Evolutionary conservation across 2,113 vertebrate species (phyloP).

Genomic region (Leptobrachium leishanense): DNA sequence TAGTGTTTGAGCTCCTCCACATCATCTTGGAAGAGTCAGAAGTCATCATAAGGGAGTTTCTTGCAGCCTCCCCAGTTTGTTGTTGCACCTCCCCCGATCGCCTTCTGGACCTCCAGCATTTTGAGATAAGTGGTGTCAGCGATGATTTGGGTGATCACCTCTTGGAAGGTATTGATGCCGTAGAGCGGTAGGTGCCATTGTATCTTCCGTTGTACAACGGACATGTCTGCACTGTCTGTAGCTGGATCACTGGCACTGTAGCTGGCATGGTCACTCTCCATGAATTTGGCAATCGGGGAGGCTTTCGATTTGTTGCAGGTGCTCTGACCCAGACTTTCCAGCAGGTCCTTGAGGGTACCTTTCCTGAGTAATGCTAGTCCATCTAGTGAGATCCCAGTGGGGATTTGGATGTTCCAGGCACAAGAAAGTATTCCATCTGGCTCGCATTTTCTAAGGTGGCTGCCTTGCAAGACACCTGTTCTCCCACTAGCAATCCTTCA

Average conservation of each 20-base stretch:
- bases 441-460: too few species aligned
- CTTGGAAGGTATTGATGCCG: background rate
- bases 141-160: background rate
- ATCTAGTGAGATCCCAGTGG: background rate
- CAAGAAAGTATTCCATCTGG: background rate
- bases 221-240: background rate
- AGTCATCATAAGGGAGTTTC: slow-evolving; percentile 55
- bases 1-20: slow-evolving; percentile 23
- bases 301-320: background rate
- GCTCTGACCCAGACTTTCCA: background rate
- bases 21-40: background rate
- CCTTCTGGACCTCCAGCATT: background rate
- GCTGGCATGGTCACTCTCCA: background rate
- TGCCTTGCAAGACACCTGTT: too few species aligned
- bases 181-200: background rate
- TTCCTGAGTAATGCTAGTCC: background rate
- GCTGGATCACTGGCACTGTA: background rate
- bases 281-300: background rate
- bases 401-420: background rate
- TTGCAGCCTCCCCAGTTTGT: slow-evolving; percentile 39
- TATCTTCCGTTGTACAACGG: background rate
- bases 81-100: background rate
- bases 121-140: background rate
- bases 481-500: too few species aligned
- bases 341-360: background rate